These are phyloP conservation scores for Drosophila lacertosa DNA, from an alignment of 1,140 invertebrate genomes.

Conservation along the genomic window DNA sequence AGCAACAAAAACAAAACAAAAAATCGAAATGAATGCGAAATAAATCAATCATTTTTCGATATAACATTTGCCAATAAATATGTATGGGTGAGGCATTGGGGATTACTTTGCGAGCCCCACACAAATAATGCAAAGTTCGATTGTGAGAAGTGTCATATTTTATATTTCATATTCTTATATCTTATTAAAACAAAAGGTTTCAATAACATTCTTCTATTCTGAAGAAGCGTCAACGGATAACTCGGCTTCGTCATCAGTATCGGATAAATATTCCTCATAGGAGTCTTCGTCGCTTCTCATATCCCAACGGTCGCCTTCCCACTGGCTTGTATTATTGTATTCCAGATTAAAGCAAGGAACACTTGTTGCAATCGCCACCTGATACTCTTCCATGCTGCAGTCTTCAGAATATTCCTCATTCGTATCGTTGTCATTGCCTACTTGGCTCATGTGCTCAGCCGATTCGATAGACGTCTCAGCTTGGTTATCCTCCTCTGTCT, in stretches of 20 bases:
- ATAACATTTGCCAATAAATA: neutral
- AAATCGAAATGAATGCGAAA: conserved; percentile 41
- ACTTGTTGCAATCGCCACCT: too few relatives aligned
- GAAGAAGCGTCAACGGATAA: neutral
- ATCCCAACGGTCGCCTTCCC: too few relatives aligned
- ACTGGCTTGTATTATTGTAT: too few relatives aligned
- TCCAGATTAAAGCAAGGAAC: too few relatives aligned
- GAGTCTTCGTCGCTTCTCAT: too few relatives aligned
- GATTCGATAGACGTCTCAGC: neutral
- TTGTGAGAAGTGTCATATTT: neutral
- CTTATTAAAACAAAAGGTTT: neutral
- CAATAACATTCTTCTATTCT: neutral
- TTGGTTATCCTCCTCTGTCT: too few relatives aligned
- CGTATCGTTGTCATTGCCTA: neutral
- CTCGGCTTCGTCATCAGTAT: neutral
- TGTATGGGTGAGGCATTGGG: neutral
- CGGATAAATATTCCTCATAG: neutral
- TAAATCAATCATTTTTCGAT: conserved; percentile 67
- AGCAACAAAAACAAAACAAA: conserved; percentile 19
- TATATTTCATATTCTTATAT: too few relatives aligned
- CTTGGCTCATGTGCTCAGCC: neutral
- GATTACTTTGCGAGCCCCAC: neutral
- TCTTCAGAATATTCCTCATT: neutral
- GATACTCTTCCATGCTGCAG: neutral
- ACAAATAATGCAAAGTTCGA: too few relatives aligned